Conservation (phyloP, 1,140 invertebrate species). For the Ceratina japonica region DNA sequence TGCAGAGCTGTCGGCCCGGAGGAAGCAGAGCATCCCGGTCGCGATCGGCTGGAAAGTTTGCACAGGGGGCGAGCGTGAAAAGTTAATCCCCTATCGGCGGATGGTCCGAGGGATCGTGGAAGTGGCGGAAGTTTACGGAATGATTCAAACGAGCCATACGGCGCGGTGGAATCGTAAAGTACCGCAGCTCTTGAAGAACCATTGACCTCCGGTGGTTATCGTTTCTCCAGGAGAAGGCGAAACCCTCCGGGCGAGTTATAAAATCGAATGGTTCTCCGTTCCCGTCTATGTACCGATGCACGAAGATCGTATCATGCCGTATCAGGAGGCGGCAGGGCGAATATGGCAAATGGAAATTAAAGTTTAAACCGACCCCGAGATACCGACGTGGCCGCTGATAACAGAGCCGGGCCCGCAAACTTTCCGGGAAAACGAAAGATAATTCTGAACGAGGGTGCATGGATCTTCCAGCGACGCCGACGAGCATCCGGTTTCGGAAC, state of each 20-base stretch:
- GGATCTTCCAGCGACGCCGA: slow-evolving; percentile 21
- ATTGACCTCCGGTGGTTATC: slow-evolving; percentile 46
- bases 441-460: slow-evolving; percentile 23
- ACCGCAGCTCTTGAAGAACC: slow-evolving; percentile 40
- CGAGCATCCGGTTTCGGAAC: not conserved
- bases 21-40: not conserved
- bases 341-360: slow-evolving; percentile 49
- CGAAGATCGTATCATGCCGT: slow-evolving; percentile 33
- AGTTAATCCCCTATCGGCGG: slow-evolving; percentile 40
- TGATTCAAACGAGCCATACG: slow-evolving; percentile 38
- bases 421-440: slow-evolving; percentile 21
- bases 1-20: not conserved
- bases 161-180: slow-evolving; percentile 40
- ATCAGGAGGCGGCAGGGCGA: not conserved
- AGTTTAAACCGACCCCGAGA: slow-evolving; percentile 39
- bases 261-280: slow-evolving; percentile 46
- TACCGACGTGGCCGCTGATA: slow-evolving; percentile 14
- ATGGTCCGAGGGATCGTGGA: slow-evolving; percentile 4
- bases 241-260: slow-evolving; percentile 46
- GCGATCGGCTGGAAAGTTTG: slow-evolving; percentile 17
- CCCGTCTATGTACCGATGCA: slow-evolving; percentile 38
- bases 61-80: slow-evolving; percentile 14
- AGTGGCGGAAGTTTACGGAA: slow-evolving; percentile 44
- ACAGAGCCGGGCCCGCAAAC: slow-evolving; percentile 16
- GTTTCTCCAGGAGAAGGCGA: slow-evolving; percentile 30